Evolutionary conservation across 2,888 invertebrate genomes (phyloP).

Genomic region (Netelia fuscicornis): DNA sequence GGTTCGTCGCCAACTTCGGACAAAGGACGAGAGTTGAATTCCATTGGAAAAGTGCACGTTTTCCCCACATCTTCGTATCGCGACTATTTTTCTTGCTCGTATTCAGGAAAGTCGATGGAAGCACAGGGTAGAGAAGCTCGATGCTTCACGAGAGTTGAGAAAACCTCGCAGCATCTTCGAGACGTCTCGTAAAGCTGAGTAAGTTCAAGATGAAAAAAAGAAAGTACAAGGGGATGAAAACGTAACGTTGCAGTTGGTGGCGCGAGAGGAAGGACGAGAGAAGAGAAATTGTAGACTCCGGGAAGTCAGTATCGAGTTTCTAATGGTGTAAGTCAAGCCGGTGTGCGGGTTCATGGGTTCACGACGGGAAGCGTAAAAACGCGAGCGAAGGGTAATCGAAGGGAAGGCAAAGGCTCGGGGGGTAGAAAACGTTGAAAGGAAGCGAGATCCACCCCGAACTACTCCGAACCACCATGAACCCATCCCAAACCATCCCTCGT

Average conservation of each 20-base stretch:
- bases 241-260: conserved; percentile 6
- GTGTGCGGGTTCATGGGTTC: conserved; percentile 39
- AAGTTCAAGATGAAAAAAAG: not conserved
- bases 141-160: too few species aligned
- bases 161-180: too few species aligned
- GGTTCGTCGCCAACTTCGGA: not conserved
- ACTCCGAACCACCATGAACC: not conserved
- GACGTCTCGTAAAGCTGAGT: not conserved
- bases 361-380: conserved; percentile 77
- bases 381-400: conserved; percentile 79
- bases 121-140: too few species aligned
- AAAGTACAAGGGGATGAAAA: conserved; percentile 14
- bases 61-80: not conserved
- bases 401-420: conserved; percentile 74
- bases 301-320: conserved; percentile 79
- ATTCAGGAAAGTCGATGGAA: too few species aligned
- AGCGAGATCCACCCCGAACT: conserved; percentile 34
- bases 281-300: conserved; percentile 64
- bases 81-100: too few species aligned
- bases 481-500: not conserved
- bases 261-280: conserved; percentile 11
- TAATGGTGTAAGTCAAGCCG: conserved; percentile 81
- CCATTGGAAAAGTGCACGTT: not conserved
- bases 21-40: not conserved
- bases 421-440: conserved; percentile 37